Evolutionary conservation across 2,113 vertebrate genomes (phyloP).

Genomic region (Cettia cetti): DNA sequence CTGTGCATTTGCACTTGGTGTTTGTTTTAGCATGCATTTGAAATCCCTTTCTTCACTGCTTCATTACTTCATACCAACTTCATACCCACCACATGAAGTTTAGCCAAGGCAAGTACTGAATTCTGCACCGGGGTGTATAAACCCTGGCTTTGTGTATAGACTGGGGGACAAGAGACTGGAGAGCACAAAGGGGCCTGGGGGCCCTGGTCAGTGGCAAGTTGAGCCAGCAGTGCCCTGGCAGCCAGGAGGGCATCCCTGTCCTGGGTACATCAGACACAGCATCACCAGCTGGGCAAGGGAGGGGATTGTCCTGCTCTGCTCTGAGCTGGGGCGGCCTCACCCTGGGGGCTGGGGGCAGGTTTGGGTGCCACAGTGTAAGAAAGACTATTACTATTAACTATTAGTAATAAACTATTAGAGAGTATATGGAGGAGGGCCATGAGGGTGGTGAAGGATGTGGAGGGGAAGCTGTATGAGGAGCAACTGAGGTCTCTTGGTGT

Average conservation of each 20-base stretch:
- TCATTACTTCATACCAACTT: neutral
- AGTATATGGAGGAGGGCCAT: neutral
- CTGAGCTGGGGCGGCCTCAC: fast-evolving
- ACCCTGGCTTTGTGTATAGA: neutral
- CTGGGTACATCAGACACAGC: neutral
- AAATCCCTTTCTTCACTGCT: neutral
- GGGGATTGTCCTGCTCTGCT: neutral
- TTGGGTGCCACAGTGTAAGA: neutral
- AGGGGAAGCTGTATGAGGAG: neutral
- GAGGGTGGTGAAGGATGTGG: neutral
- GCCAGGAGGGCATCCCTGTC: neutral
- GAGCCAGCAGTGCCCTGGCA: neutral
- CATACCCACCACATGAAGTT: neutral
- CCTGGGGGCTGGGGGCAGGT: neutral
- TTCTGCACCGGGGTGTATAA: neutral
- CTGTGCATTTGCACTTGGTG: neutral
- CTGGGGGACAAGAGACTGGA: neutral
- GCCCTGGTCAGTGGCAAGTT: fast-evolving
- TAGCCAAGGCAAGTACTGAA: too few relatives aligned
- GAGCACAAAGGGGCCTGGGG: neutral
- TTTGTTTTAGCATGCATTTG: neutral
- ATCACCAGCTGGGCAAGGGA: fast-evolving
- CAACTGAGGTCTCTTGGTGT: neutral
- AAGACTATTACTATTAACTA: neutral
- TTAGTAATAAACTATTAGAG: neutral